phyloP scores from a whole-genome alignment of 2,113 vertebrate species.

The Lophura nycthemera region DNA sequence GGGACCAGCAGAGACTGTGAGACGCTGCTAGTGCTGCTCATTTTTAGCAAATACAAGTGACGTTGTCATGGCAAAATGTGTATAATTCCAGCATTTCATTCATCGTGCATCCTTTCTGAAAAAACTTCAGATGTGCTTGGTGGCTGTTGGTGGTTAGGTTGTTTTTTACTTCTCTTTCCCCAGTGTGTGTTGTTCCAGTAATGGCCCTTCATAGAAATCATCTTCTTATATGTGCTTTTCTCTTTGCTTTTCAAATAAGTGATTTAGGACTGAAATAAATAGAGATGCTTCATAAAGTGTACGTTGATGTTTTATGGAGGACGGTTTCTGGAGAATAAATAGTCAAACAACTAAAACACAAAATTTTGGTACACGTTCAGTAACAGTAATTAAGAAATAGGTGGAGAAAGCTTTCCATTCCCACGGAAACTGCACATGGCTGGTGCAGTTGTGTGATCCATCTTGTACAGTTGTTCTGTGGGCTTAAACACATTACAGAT shows the following conservation, averaged over 20 bases:
- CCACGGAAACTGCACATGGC: background rate
- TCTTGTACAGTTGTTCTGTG: fast-evolving
- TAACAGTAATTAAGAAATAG: constrained; percentile 1
- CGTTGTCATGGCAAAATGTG: background rate
- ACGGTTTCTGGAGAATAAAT: background rate
- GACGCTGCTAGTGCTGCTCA: background rate
- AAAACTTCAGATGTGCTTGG: background rate
- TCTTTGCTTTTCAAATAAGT: background rate
- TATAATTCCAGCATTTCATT: background rate
- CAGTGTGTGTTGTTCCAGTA: background rate
- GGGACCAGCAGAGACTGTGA: background rate
- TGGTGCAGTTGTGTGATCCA: fast-evolving
- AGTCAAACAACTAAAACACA: background rate
- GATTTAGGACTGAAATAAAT: background rate
- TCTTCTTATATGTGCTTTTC: background rate
- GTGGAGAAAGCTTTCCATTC: background rate
- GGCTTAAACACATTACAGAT: background rate
- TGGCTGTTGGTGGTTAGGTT: background rate
- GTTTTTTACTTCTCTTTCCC: background rate
- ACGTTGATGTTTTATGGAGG: background rate
- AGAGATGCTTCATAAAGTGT: background rate
- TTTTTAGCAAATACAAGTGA: background rate
- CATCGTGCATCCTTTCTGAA: background rate
- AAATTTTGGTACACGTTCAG: background rate
- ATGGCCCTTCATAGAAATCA: background rate